Evolutionary conservation across 2,888 invertebrate species (phyloP), one percentile per base, ranked within the genome.

Genomic region (Danaus chrysippus): DNA sequence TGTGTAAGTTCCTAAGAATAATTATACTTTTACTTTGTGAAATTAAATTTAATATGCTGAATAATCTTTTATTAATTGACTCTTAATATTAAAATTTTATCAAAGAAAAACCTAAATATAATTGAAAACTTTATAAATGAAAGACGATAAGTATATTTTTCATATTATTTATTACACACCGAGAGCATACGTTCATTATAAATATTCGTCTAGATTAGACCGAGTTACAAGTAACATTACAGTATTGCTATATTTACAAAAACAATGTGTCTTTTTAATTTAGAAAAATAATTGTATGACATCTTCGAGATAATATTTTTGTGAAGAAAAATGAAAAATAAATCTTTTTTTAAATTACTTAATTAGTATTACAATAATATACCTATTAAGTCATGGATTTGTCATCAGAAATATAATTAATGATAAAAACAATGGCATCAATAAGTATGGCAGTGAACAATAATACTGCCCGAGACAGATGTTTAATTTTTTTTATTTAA

Each of bases 81-180:
- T 34, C 3, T 34, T 34, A 34, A 34, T 34, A 34, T 34, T 34
- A 34, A 34, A 3, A 34, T 5, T 34, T 34, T 34, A 34, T 34
- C 23, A 34, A 34, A 34, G 23, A 1, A 41, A 42, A 15, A 8
- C 6, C 13, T 15, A 13, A 55, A 10, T 17, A 55, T 2, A 41
- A 17, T 13, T 17, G 15, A 8, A 34, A 15, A 13, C 9, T 55
- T 5, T 41, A 55, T 3, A 23, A 55, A 13, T 55, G 9, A 55
- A 55, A 55, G 15, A 55, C 42, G 17, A n/a, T 52, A 42, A 42
- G 11, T 23, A 43, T 5, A 54, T 44, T 23, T 52, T 55, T 13
- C 42, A 54, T 54, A 53, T 42, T 19, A 53, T 59, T 13, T n/a
- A 43, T 59, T 55, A 11, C 54, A 59, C 54, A 59, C 59, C 19